These are phyloP conservation scores for Euzophera pinguis DNA, from an alignment of 2,888 invertebrate species.

Conservation along the genomic window DNA sequence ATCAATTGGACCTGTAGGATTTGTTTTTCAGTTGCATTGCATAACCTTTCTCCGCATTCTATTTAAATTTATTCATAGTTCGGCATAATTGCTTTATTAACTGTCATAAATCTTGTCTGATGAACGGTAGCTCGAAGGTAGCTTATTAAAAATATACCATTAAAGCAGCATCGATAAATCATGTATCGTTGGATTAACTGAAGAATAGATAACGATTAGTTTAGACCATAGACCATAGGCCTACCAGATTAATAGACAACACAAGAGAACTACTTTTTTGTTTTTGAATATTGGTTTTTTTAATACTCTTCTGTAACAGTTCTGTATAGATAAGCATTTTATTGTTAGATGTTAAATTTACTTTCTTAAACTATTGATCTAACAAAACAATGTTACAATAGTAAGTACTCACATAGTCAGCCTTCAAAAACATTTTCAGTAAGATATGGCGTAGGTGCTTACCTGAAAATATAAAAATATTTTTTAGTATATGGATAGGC, in stretches of 20 bases:
- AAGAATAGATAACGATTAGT: constrained; percentile 11
- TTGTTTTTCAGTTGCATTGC: constrained; percentile 6
- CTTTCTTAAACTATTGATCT: too few species aligned
- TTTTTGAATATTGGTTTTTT: too few species aligned
- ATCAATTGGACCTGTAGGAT: background rate
- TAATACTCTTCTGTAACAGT: too few species aligned
- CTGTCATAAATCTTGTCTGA: constrained; percentile 19
- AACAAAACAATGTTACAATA: too few species aligned
- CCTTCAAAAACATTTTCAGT: too few species aligned
- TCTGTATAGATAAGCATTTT: too few species aligned
- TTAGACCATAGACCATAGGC: background rate
- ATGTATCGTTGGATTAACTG: constrained; percentile 12
- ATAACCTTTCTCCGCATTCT: constrained; percentile 10
- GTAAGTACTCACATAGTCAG: too few species aligned
- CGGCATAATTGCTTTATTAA: constrained; percentile 25
- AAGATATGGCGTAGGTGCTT: too few species aligned
- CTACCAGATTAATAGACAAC: background rate
- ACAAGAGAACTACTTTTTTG: background rate
- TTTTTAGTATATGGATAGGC: too few species aligned
- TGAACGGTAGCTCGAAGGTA: constrained; percentile 9
- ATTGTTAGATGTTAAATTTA: too few species aligned
- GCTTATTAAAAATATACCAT: constrained; percentile 12
- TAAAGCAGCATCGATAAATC: constrained; percentile 8
- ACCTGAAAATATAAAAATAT: too few species aligned
- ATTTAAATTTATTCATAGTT: constrained; percentile 22